phyloP scores from a whole-genome alignment of 2,797 vertebrate genomes.

The Heliangelus exortis region DNA sequence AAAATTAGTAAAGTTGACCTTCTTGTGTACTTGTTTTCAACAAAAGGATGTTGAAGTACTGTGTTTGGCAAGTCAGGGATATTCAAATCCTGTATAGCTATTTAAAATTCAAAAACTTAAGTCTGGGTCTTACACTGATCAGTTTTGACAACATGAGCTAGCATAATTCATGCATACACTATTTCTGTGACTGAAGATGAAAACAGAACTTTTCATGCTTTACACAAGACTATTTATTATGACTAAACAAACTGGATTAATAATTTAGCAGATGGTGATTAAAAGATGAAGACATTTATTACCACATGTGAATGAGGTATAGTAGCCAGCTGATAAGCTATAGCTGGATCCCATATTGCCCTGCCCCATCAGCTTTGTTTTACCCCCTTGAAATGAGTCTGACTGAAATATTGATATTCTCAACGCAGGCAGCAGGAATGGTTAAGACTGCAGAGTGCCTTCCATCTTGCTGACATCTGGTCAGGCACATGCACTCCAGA shows the following conservation, averaged over 20 bases:
- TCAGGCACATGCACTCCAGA: neutral
- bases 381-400: accelerated
- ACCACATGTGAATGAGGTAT: neutral
- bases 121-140: neutral
- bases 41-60: neutral
- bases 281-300: neutral
- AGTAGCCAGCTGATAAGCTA: neutral
- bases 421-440: neutral
- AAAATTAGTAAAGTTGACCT: neutral
- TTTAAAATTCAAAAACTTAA: neutral
- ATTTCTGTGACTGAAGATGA: neutral
- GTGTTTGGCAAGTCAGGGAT: neutral
- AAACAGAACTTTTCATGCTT: neutral
- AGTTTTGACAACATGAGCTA: neutral
- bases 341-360: neutral
- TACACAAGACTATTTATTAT: neutral
- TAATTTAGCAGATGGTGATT: neutral
- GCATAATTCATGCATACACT: neutral
- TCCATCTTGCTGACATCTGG: accelerated
- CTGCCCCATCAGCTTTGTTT: neutral
- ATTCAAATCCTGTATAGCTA: neutral
- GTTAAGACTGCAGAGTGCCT: neutral
- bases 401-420: neutral
- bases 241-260: neutral
- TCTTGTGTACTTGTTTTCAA: neutral